These are phyloP conservation scores for Drosophila anceps DNA, from an alignment of 2,888 invertebrate species.

Conservation along the genomic window DNA sequence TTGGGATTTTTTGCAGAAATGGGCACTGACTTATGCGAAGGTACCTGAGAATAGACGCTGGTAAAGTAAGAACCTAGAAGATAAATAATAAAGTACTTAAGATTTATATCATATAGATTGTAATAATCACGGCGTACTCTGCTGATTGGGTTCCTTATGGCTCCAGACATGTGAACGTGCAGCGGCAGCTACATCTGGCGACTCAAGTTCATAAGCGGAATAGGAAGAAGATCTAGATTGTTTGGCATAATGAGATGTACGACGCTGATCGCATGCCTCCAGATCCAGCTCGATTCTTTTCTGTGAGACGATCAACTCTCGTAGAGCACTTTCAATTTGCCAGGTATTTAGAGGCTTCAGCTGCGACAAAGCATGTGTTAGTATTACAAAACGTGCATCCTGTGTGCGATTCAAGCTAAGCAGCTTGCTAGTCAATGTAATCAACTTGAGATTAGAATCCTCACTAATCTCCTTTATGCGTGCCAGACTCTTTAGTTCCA, in stretches of 20 bases:
- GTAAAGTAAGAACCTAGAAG: conserved; percentile 30
- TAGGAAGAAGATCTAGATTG: neutral
- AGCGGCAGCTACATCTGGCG: neutral
- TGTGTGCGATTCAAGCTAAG: conserved; percentile 58
- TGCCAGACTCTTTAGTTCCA: conserved; percentile 52
- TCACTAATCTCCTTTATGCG: conserved; percentile 51
- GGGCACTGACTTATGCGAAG: conserved; percentile 26
- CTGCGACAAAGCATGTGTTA: conserved; percentile 38
- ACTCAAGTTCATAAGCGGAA: conserved; percentile 1
- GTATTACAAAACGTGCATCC: conserved; percentile 30
- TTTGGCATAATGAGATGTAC: neutral
- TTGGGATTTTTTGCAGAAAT: conserved; percentile 3
- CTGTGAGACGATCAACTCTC: conserved; percentile 65
- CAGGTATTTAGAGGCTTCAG: conserved; percentile 55
- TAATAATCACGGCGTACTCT: conserved; percentile 22
- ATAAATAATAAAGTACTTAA: neutral
- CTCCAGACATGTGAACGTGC: conserved; percentile 35
- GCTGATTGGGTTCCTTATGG: conserved; percentile 27
- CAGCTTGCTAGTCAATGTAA: conserved; percentile 39
- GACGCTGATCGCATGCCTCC: conserved; percentile 45
- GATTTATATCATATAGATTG: neutral
- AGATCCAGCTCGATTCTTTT: conserved; percentile 68
- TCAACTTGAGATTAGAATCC: conserved; percentile 43
- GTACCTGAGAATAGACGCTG: conserved; percentile 3
- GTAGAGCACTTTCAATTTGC: conserved; percentile 59